Evolutionary conservation across 1,140 invertebrate genomes (phyloP).

Genomic region (Marisa cornuarietis): DNA sequence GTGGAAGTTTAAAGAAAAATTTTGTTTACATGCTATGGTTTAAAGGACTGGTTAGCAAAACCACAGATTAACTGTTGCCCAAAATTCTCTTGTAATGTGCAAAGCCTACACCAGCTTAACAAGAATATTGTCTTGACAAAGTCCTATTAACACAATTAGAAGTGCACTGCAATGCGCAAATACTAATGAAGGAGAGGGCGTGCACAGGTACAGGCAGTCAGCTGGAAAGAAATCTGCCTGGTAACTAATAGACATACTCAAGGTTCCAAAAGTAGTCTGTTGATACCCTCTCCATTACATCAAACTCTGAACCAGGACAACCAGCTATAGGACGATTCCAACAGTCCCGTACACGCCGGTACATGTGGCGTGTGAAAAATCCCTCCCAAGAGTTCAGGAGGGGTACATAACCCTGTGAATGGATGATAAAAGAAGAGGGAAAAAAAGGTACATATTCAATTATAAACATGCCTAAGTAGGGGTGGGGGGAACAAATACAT

Average conservation of each 20-base stretch:
- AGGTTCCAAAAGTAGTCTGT: slow-evolving; percentile 86
- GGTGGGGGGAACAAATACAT: not conserved
- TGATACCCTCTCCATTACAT: slow-evolving; percentile 86
- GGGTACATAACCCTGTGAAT: slow-evolving; percentile 73
- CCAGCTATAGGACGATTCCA: slow-evolving; percentile 94
- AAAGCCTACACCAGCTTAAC: no score
- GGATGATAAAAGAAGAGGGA: slow-evolving; percentile 49
- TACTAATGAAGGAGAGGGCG: no score
- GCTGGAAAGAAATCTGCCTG: not conserved
- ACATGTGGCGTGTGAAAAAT: slow-evolving; percentile 94
- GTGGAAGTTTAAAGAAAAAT: no score
- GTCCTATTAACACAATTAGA: no score
- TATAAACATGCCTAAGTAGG: not conserved
- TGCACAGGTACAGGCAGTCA: not conserved
- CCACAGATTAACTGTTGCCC: no score
- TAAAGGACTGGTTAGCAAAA: no score
- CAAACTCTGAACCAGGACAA: slow-evolving; percentile 86
- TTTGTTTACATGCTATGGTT: no score
- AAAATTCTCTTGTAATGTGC: no score
- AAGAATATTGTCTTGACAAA: no score
- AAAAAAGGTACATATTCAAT: not conserved
- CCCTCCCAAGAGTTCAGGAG: slow-evolving; percentile 83
- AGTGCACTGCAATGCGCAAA: no score
- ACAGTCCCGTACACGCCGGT: slow-evolving; percentile 88
- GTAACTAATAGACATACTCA: slow-evolving; percentile 34